These are phyloP conservation scores for Cynocephalus volans DNA, from an alignment of 2,113 vertebrate species.

Conservation along the genomic window DNA sequence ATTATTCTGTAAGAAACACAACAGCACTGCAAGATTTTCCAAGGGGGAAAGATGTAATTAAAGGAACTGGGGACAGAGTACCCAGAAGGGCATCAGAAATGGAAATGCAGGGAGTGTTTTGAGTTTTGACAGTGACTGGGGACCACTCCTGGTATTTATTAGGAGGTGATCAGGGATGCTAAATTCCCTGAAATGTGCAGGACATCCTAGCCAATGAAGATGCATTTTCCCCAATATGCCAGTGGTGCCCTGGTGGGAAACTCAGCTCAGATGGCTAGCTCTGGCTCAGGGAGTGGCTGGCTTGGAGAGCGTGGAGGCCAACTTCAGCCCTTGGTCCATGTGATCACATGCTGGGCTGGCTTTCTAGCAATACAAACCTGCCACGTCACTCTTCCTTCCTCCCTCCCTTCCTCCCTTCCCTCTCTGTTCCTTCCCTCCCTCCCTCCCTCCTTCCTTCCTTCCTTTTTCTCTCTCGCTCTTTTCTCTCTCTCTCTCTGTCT, in stretches of 20 bases:
- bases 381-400: not conserved
- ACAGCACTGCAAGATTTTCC: not conserved
- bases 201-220: not conserved
- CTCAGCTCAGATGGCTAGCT: not conserved
- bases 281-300: not conserved
- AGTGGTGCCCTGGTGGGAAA: not conserved
- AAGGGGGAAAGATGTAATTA: not conserved
- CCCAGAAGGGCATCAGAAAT: not conserved
- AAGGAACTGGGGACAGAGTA: not conserved
- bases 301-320: not conserved
- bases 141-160: not conserved
- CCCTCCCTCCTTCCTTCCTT: not conserved
- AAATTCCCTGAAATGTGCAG: not conserved
- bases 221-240: rapidly evolving
- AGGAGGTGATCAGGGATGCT: not conserved
- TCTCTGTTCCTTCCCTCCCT: no score
- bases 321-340: not conserved
- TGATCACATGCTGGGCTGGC: not conserved
- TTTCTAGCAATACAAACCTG: not conserved
- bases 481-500: not conserved
- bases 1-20: not conserved
- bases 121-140: not conserved
- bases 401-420: not conserved
- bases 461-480: no score
- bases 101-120: not conserved